Evolutionary conservation across 1,140 invertebrate genomes (phyloP), one percentile per base, ranked within the genome.

Genomic region (Drosophila orosa): DNA sequence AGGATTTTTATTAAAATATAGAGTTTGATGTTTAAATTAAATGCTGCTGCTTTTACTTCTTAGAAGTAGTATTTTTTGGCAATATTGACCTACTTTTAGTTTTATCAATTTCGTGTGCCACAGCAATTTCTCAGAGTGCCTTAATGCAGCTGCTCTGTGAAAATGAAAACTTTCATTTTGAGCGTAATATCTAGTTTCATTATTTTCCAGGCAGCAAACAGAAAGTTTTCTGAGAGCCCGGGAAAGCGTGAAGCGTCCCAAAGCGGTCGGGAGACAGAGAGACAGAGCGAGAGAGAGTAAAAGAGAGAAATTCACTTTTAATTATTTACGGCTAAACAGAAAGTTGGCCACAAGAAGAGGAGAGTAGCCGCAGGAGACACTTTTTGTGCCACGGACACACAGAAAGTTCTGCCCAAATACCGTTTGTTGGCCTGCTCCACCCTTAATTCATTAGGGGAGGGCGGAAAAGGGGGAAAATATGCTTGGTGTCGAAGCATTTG

Each of bases 321-420:
- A 80, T 71, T 80, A 80, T 80, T 80, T 80, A 59, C 56, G 50
- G 74, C 74, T 69, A 69, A 62, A 74, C 48, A 65, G 48, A 58
- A 60, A 76, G 56, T 52, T 48, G 44, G 40, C 44, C 63, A 44
- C 24, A 44, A 65, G 65, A 50, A 60, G 33, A 33, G 69, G 56
- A 40, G 47, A 71, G 40, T 40, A 27, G 67, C 66, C 58, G 55
- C 69, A 73, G 68, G 45, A 73, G 69, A 72, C 55, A 80, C 50
- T 68, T 80, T 80, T 74, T 47, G 22, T 45, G 39, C 47, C 31
- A 22, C 12, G 60, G 45, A 69, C 60, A 61, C 60, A 61, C 19
- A 42, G 42, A 77, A 81, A 71, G 22, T 76, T 80, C 29, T 67
- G 22, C 31, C 69, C 73, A 73, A 52, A 45, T 42, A 44, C 27